These are phyloP conservation scores for Catharus ustulatus DNA, from an alignment of 2,797 vertebrate genomes.

Conservation along the genomic window DNA sequence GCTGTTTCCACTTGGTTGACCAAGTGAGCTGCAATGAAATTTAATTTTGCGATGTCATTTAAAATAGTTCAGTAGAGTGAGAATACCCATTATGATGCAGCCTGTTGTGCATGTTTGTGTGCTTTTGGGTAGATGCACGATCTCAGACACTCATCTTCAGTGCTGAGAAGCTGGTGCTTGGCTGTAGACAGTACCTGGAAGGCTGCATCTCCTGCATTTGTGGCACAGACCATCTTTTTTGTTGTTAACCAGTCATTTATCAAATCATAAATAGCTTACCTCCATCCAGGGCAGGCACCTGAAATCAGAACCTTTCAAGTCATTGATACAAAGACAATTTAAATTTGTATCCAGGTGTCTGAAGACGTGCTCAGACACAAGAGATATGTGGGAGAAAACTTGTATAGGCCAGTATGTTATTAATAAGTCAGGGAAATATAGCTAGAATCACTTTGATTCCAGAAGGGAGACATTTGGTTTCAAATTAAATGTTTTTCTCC, in stretches of 20 bases:
- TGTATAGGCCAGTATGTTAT: neutral
- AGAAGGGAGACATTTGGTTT: neutral
- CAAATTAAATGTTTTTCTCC: neutral
- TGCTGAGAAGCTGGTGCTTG: neutral
- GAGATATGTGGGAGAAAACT: neutral
- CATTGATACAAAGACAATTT: neutral
- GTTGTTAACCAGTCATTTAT: neutral
- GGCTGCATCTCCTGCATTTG: neutral
- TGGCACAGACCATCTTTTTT: neutral
- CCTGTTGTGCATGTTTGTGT: neutral
- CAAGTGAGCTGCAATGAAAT: conserved; percentile 40
- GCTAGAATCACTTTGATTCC: neutral
- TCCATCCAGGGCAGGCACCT: neutral
- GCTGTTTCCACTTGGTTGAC: conserved; percentile 46
- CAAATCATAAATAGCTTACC: neutral
- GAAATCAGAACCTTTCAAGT: neutral
- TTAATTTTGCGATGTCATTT: conserved; percentile 13
- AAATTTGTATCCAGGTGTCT: neutral
- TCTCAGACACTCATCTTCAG: neutral
- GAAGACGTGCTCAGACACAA: neutral
- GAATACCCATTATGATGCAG: neutral
- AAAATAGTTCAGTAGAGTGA: neutral
- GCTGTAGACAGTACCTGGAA: neutral
- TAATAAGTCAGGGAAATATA: neutral
- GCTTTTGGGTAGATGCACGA: neutral